phyloP scores from a whole-genome alignment of 2,888 invertebrate genomes.

The Meteorus colon region DNA sequence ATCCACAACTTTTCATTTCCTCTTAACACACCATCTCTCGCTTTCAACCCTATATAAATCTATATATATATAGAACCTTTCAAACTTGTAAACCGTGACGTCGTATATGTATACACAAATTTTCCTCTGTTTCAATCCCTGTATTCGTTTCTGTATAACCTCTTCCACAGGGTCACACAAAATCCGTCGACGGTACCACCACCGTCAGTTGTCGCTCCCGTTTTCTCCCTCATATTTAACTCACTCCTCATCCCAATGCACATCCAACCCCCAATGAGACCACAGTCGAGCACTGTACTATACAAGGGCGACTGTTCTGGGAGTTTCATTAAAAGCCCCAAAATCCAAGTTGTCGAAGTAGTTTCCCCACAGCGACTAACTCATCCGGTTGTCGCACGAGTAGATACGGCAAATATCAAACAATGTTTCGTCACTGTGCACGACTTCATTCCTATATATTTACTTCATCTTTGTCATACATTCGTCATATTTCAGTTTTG shows the following conservation, averaged over 20 bases:
- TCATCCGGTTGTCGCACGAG: constrained; percentile 20
- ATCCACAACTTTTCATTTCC: constrained; percentile 8
- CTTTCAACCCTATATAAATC: constrained; percentile 24
- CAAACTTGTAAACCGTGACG: not conserved
- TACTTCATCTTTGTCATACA: not conserved
- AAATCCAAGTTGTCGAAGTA: constrained; percentile 36
- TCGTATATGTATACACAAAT: not conserved
- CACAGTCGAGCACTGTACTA: not conserved
- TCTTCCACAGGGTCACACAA: not conserved
- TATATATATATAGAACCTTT: not conserved
- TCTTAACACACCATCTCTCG: constrained; percentile 6
- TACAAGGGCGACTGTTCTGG: not conserved
- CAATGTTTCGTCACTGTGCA: constrained; percentile 2
- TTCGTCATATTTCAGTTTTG: not conserved
- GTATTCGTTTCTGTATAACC: constrained; percentile 24
- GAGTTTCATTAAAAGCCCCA: constrained; percentile 39
- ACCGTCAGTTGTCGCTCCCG: not conserved
- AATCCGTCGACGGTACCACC: not conserved
- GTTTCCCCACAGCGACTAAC: constrained; percentile 30
- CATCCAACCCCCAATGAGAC: constrained; percentile 5
- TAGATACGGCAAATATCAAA: constrained; percentile 23
- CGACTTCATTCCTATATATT: not conserved
- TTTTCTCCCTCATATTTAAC: constrained; percentile 16
- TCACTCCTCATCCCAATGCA: constrained; percentile 10
- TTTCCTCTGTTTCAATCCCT: constrained; percentile 20